phyloP scores from a whole-genome alignment of 2,888 invertebrate genomes.

The Ypsolopha scabrella region DNA sequence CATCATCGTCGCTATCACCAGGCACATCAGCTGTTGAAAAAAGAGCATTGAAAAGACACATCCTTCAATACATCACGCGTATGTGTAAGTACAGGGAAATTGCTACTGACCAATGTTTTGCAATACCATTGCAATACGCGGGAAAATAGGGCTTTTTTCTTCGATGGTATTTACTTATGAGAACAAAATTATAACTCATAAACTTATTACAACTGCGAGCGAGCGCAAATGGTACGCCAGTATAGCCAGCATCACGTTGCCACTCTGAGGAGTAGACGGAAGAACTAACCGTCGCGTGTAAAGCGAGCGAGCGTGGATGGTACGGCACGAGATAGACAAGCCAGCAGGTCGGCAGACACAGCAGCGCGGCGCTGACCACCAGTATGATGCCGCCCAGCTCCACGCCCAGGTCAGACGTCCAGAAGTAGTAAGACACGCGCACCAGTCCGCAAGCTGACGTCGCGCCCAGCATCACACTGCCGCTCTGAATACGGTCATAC shows the following conservation, averaged over 20 bases:
- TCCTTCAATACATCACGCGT: too few relatives aligned
- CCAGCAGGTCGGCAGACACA: conserved; percentile 58
- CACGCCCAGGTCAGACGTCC: conserved; percentile 51
- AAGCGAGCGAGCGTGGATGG: conserved; percentile 32
- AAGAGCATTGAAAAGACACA: too few relatives aligned
- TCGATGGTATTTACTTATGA: too few relatives aligned
- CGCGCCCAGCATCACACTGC: conserved; percentile 48
- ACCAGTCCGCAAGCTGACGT: conserved; percentile 45
- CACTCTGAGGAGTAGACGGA: too few relatives aligned
- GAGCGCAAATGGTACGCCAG: too few relatives aligned
- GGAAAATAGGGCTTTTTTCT: too few relatives aligned
- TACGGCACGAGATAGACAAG: conserved; percentile 50
- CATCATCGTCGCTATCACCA: conserved; percentile 42
- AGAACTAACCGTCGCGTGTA: conserved; percentile 34
- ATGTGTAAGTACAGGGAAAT: too few relatives aligned
- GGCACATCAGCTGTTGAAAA: conserved; percentile 33
- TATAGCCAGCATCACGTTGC: too few relatives aligned
- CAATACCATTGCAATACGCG: too few relatives aligned
- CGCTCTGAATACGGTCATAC: conserved; percentile 27
- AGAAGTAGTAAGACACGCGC: conserved; percentile 57
- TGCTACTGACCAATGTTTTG: too few relatives aligned
- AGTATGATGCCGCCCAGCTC: conserved; percentile 40
- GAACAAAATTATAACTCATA: too few relatives aligned
- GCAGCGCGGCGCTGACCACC: conserved; percentile 41
- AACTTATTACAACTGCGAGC: too few relatives aligned